Conservation (phyloP, 2,888 invertebrate genomes). For the Zaprionus bogoriensis region DNA sequence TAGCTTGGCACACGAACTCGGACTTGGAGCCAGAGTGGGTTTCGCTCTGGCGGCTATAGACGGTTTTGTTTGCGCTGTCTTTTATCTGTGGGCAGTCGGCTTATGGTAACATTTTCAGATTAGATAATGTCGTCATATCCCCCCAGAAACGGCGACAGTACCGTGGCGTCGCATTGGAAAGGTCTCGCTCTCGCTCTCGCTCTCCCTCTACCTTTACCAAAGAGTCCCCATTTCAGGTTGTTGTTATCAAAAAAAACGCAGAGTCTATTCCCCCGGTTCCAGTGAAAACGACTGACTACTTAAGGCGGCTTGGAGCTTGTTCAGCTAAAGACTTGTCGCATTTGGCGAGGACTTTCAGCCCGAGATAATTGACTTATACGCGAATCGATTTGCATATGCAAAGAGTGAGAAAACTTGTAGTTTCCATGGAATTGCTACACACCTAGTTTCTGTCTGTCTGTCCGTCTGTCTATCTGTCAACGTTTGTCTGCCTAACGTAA, state of each 20-base stretch:
- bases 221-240: background rate
- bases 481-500: constrained; percentile 36
- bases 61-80: constrained; percentile 30
- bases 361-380: constrained; percentile 17
- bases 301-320: background rate
- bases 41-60: background rate
- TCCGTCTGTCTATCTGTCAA: too few species aligned
- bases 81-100: constrained; percentile 61
- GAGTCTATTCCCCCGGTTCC: background rate
- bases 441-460: constrained; percentile 54
- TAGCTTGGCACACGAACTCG: constrained; percentile 6
- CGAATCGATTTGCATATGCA: constrained; percentile 44
- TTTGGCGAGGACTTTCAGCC: constrained; percentile 19
- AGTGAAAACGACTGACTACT: too few species aligned
- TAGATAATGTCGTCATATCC: constrained; percentile 51
- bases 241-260: too few species aligned
- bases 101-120: constrained; percentile 57
- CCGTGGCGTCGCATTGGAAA: constrained; percentile 48
- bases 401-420: constrained; percentile 8
- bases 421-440: constrained; percentile 63
- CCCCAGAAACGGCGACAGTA: constrained; percentile 44
- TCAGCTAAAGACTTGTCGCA: background rate
- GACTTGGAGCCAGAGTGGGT: constrained; percentile 4
- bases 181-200: too few species aligned
- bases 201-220: constrained; percentile 1